These are phyloP conservation scores for Schizaphis graminum DNA, from an alignment of 2,888 invertebrate species.

Conservation along the genomic window DNA sequence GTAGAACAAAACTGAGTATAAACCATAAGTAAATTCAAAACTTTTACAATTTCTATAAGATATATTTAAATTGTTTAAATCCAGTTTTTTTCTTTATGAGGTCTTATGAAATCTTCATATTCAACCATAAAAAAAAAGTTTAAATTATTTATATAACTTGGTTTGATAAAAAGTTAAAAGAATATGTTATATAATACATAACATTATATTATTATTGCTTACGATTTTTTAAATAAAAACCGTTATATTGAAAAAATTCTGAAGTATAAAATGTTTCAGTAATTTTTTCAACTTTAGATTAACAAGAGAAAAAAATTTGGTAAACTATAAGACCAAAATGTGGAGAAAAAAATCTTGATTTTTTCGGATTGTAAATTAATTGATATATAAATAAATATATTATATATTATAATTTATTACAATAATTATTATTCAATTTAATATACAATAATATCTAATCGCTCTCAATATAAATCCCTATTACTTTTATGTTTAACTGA, in stretches of 20 bases:
- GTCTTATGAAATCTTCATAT: conserved; percentile 19
- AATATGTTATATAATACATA: neutral
- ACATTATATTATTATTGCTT: neutral
- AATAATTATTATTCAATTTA: neutral
- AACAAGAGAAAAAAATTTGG: neutral
- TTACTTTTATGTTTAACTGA: neutral
- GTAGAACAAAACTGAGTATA: neutral
- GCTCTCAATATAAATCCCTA: neutral
- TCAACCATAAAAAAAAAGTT: conserved; percentile 13
- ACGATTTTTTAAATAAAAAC: neutral
- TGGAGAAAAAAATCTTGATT: neutral
- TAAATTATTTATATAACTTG: conserved; percentile 20
- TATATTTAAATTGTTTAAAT: conserved; percentile 41
- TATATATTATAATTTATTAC: too few species aligned
- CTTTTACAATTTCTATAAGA: conserved; percentile 43
- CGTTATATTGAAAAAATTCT: neutral
- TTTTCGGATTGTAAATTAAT: neutral
- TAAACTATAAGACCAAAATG: neutral
- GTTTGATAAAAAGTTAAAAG: neutral
- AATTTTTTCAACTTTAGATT: neutral
- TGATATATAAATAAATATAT: too few species aligned
- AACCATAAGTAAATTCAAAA: conserved; percentile 40
- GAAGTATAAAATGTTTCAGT: neutral
- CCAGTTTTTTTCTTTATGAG: neutral
- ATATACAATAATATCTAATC: neutral